Evolutionary conservation across 2,797 vertebrate genomes (phyloP).

Genomic region (Lutjanus campechanus): DNA sequence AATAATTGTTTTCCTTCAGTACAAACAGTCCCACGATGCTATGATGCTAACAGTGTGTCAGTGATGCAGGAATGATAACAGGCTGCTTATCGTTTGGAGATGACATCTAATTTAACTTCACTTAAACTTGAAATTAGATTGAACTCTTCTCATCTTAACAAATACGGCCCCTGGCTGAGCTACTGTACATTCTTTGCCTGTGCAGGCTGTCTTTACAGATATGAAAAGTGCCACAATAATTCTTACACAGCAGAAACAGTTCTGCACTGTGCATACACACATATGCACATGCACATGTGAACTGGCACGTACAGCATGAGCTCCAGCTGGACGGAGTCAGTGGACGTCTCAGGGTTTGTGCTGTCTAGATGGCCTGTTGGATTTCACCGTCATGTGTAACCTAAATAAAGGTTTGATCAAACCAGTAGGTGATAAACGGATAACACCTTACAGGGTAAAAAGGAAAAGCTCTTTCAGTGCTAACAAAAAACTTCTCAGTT

Average conservation of each 20-base stretch:
- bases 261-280: background rate
- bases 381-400: conserved; percentile 25
- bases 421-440: conserved; percentile 8
- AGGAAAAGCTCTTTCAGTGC: background rate
- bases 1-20: conserved; percentile 73
- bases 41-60: conserved; percentile 49
- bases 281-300: conserved; percentile 8
- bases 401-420: conserved; percentile 30
- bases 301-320: background rate
- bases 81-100: conserved; percentile 54
- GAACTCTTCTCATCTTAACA: conserved; percentile 42
- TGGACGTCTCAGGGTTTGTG: conserved; percentile 15
- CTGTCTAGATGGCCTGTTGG: conserved; percentile 17
- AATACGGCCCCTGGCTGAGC: conserved; percentile 18
- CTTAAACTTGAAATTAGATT: conserved; percentile 60
- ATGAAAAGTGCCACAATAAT: conserved; percentile 18
- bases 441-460: conserved; percentile 6
- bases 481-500: background rate
- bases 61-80: conserved; percentile 60
- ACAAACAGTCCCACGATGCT: conserved; percentile 56
- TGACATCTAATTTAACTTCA: conserved; percentile 62
- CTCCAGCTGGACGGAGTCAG: conserved; percentile 40
- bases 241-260: conserved; percentile 10
- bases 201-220: conserved; percentile 52
- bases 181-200: conserved; percentile 34